Evolutionary conservation across 2,888 invertebrate species (phyloP).

Genomic region (Drosophila quinaria): DNA sequence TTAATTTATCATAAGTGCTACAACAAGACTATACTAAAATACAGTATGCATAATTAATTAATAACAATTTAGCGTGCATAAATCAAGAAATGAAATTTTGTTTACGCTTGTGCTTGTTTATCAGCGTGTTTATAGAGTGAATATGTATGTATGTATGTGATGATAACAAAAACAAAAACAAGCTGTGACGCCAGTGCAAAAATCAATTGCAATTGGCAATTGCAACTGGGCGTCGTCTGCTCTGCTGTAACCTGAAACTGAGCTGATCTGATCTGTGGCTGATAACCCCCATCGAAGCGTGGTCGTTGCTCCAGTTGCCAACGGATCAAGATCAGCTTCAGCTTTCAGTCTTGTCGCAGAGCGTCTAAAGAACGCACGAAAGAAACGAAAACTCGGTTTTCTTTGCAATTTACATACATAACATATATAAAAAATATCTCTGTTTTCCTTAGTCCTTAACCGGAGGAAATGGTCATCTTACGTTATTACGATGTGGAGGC

Average conservation of each 20-base stretch:
- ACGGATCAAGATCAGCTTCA: conserved; percentile 35
- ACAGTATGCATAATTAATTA: neutral
- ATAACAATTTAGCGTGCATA: conserved; percentile 9
- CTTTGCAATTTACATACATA: neutral
- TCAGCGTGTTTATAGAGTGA: conserved; percentile 35
- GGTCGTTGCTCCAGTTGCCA: conserved; percentile 51
- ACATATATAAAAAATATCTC: neutral
- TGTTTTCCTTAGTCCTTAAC: neutral
- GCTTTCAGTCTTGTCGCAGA: conserved; percentile 36
- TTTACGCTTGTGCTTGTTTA: conserved; percentile 56
- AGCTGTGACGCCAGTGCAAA: conserved; percentile 65
- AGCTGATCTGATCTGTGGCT: conserved; percentile 45
- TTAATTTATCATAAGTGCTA: conserved; percentile 21
- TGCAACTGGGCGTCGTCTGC: conserved; percentile 32
- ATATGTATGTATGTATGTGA: neutral
- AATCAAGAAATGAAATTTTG: conserved; percentile 53
- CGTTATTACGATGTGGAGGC: conserved; percentile 73
- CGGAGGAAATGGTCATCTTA: conserved; percentile 68
- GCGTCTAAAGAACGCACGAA: conserved; percentile 35
- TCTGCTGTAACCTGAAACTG: conserved; percentile 53
- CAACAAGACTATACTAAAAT: conserved; percentile 1
- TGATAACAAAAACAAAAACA: conserved; percentile 54
- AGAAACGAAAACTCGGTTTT: neutral
- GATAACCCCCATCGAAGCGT: conserved; percentile 64
- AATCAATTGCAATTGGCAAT: conserved; percentile 43